Evolutionary conservation across 2,797 vertebrate genomes (phyloP).

Genomic region (Avahi laniger): DNA sequence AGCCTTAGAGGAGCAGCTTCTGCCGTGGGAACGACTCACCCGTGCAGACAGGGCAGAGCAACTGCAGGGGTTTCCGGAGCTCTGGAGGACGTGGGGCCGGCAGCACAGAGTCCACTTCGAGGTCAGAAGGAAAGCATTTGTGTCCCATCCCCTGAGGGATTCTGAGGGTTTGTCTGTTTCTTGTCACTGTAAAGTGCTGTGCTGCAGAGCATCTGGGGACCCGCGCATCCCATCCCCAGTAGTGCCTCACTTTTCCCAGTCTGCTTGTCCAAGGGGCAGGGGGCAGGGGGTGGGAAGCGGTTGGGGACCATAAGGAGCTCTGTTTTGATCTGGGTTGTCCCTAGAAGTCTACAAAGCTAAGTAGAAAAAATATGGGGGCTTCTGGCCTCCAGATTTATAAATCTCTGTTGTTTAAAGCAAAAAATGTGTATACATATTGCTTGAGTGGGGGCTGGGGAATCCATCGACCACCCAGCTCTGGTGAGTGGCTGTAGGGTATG

Average conservation of each 20-base stretch:
- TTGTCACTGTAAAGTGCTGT: not conserved
- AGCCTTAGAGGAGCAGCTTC: not conserved
- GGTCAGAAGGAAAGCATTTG: not conserved
- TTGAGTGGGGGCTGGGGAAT: too few relatives aligned
- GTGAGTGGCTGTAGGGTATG: not conserved
- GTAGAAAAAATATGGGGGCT: not conserved
- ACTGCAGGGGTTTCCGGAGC: not conserved
- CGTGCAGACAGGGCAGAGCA: not conserved
- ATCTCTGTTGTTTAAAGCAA: not conserved
- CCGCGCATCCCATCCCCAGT: accelerated
- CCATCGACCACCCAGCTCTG: not conserved
- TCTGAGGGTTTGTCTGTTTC: not conserved
- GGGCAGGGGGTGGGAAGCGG: not conserved
- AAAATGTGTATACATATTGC: not conserved
- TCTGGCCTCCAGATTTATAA: not conserved
- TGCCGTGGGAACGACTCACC: not conserved
- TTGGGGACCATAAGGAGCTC: not conserved
- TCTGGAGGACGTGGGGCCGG: not conserved
- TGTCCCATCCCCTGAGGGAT: not conserved
- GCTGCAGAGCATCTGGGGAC: not conserved
- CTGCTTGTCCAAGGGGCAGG: not conserved
- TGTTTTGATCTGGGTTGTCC: not conserved
- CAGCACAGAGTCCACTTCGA: not conserved
- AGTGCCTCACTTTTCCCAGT: not conserved
- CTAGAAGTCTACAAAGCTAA: not conserved